Conservation (phyloP, 2,888 invertebrate species). For the Drosophila colorata region DNA sequence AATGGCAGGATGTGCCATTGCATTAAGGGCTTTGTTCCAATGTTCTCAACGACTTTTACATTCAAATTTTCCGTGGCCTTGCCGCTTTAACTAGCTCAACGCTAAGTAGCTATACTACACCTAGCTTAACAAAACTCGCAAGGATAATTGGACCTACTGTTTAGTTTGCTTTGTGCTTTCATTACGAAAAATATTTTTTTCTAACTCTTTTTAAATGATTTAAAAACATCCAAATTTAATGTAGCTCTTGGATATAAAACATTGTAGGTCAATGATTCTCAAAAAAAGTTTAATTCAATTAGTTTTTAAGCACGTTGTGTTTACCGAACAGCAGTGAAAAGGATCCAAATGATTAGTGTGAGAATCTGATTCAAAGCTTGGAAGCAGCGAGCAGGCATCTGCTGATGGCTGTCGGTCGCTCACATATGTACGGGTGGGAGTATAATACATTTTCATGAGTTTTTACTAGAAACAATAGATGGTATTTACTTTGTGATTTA, state of each 20-base stretch:
- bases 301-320: slow-evolving; percentile 25
- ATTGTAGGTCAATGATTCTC: background rate
- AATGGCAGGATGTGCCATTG: slow-evolving; percentile 47
- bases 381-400: slow-evolving; percentile 9
- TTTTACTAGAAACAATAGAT: slow-evolving; percentile 72
- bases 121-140: background rate
- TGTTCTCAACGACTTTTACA: slow-evolving; percentile 42
- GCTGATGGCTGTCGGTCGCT: slow-evolving; percentile 40
- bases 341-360: slow-evolving; percentile 7
- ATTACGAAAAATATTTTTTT: background rate
- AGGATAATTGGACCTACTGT: background rate
- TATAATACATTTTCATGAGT: slow-evolving; percentile 73
- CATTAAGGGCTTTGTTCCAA: slow-evolving; percentile 56
- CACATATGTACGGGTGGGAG: slow-evolving; percentile 28
- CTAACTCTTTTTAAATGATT: background rate
- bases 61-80: slow-evolving; percentile 49
- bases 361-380: slow-evolving; percentile 6
- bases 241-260: background rate
- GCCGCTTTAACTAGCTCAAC: background rate
- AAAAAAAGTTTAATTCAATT: slow-evolving; percentile 25
- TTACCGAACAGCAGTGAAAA: slow-evolving; percentile 3
- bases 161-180: background rate
- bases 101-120: background rate
- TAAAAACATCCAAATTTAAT: background rate
- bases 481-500: slow-evolving; percentile 78